These are phyloP conservation scores for Rhopalosiphum nymphaeae DNA, from an alignment of 2,888 invertebrate genomes.

Conservation along the genomic window DNA sequence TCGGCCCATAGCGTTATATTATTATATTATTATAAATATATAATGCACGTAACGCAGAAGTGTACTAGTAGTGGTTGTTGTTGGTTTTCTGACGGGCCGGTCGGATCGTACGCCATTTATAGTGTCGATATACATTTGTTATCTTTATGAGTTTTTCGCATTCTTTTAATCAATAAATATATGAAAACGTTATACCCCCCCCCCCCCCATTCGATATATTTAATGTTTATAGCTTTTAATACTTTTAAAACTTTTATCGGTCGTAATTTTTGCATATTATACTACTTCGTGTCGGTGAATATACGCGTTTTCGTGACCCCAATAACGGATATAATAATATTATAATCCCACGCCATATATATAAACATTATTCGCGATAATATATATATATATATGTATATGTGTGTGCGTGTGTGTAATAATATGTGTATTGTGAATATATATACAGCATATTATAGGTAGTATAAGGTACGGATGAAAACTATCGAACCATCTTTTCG, in stretches of 20 bases:
- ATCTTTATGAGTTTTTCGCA: constrained; percentile 35
- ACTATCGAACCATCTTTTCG: constrained; percentile 23
- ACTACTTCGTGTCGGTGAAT: constrained; percentile 28
- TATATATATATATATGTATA: neutral
- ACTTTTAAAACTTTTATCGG: constrained; percentile 37
- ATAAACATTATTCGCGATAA: neutral
- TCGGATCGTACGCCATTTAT: neutral
- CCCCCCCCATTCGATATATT: constrained; percentile 16
- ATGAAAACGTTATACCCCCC: constrained; percentile 34
- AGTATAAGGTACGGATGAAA: neutral
- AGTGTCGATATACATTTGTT: constrained; percentile 34
- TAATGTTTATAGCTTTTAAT: constrained; percentile 46
- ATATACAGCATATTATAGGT: neutral
- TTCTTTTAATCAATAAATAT: constrained; percentile 51
- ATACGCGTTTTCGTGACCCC: constrained; percentile 37
- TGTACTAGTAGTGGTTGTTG: neutral
- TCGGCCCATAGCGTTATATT: neutral
- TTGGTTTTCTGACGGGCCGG: neutral
- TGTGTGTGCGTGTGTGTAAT: neutral
- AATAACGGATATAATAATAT: constrained; percentile 31
- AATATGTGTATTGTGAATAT: neutral
- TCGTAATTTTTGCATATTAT: constrained; percentile 47
- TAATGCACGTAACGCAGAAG: neutral
- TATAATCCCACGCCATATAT: neutral
- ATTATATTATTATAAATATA: neutral